These are phyloP conservation scores for Nannoperca australis DNA, from an alignment of 2,797 vertebrate species.

Conservation along the genomic window DNA sequence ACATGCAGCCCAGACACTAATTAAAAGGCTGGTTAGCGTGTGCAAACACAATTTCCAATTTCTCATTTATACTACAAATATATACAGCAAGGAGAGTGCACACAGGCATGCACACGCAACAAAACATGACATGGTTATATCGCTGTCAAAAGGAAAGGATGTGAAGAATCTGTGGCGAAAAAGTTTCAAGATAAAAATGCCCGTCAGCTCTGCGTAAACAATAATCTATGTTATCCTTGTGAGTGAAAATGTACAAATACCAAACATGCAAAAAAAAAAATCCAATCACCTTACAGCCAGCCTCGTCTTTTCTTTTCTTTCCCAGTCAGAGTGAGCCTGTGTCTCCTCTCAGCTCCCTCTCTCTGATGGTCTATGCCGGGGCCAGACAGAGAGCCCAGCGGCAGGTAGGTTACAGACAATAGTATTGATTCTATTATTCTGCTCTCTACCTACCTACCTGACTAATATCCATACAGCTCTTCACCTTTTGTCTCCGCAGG, in stretches of 20 bases:
- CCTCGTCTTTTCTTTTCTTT: slow-evolving; percentile 57
- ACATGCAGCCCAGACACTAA: slow-evolving; percentile 34
- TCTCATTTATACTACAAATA: slow-evolving; percentile 32
- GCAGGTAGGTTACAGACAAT: slow-evolving; percentile 84
- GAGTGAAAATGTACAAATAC: slow-evolving; percentile 34
- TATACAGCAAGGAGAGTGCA: slow-evolving; percentile 1
- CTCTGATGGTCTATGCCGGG: slow-evolving; percentile 66
- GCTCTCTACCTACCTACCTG: slow-evolving; percentile 75
- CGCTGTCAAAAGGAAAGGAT: slow-evolving; percentile 18
- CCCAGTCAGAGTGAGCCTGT: slow-evolving; percentile 63
- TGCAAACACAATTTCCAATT: slow-evolving; percentile 29
- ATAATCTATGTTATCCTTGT: slow-evolving; percentile 3
- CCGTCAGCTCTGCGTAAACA: slow-evolving; percentile 7
- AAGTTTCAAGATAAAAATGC: slow-evolving; percentile 59
- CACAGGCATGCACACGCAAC: slow-evolving; percentile 17
- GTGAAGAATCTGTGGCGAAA: slow-evolving; percentile 23
- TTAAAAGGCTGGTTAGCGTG: slow-evolving; percentile 25
- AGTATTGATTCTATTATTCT: slow-evolving; percentile 83
- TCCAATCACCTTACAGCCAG: slow-evolving; percentile 61
- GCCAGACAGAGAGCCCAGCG: slow-evolving; percentile 81
- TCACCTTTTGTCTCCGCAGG: slow-evolving; percentile 78
- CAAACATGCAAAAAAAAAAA: neutral
- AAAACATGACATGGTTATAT: neutral
- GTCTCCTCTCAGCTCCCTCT: slow-evolving; percentile 54
- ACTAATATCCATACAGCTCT: slow-evolving; percentile 62